phyloP scores from a whole-genome alignment of 2,113 vertebrate species.

The Nansenia antarctica region DNA sequence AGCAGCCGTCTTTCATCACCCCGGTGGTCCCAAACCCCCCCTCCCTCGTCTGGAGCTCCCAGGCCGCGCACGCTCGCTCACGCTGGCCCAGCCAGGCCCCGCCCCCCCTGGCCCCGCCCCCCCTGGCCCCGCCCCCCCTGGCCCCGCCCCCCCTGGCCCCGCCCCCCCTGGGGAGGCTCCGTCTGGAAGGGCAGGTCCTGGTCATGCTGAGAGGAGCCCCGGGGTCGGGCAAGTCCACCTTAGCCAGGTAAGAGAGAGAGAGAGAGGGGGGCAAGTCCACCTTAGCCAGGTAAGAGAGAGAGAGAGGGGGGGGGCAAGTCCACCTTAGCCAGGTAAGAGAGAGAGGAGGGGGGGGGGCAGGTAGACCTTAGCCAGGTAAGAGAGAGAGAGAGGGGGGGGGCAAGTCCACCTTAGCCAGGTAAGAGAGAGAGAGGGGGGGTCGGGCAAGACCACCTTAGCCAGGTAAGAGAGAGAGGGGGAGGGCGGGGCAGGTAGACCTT shows the following conservation, averaged over 20 bases:
- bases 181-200: conserved; percentile 82
- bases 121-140: conserved; percentile 72
- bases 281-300: too few relatives aligned
- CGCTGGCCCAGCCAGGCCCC: conserved; percentile 38
- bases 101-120: conserved; percentile 67
- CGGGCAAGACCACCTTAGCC: too few relatives aligned
- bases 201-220: conserved; percentile 93
- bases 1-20: conserved; percentile 79
- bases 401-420: too few relatives aligned
- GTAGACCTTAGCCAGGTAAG: too few relatives aligned
- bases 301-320: too few relatives aligned
- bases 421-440: too few relatives aligned
- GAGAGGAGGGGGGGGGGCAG: too few relatives aligned
- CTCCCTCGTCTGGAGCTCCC: conserved; percentile 71
- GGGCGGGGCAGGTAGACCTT: too few relatives aligned
- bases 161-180: conserved; percentile 63
- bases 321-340: too few relatives aligned
- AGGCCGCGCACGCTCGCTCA: conserved; percentile 44
- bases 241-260: conserved; percentile 89
- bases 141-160: conserved; percentile 62
- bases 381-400: too few relatives aligned
- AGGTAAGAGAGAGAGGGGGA: too few relatives aligned
- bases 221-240: conserved; percentile 93
- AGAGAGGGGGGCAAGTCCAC: too few relatives aligned
- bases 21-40: conserved; percentile 76